phyloP scores from a whole-genome alignment of 2,113 vertebrate species.

The Lipophrys pholis region DNA sequence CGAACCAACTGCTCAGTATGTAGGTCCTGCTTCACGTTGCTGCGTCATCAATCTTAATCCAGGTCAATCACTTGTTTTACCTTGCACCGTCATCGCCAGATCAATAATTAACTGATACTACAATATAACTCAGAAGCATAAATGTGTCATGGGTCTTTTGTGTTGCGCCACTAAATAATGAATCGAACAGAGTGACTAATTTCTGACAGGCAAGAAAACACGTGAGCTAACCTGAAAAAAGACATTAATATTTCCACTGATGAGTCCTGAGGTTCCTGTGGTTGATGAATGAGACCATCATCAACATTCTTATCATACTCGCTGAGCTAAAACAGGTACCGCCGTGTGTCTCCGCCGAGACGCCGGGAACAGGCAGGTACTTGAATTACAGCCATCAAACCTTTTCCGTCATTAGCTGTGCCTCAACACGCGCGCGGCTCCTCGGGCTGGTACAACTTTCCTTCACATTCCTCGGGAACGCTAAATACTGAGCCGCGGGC shows the following conservation, averaged over 20 bases:
- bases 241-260: conserved; percentile 16
- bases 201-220: conserved; percentile 43
- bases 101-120: conserved; percentile 40
- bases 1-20: neutral
- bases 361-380: conserved; percentile 27
- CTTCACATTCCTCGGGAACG: too few relatives aligned
- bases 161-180: conserved; percentile 49
- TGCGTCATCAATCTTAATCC: conserved; percentile 6
- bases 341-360: neutral
- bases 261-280: conserved; percentile 35
- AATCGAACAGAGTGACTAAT: conserved; percentile 31
- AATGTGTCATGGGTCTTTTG: conserved; percentile 49
- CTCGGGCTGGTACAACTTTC: too few relatives aligned
- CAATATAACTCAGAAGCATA: conserved; percentile 34
- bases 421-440: too few relatives aligned
- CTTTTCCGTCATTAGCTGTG: too few relatives aligned
- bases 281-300: conserved; percentile 5
- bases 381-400: conserved; percentile 15
- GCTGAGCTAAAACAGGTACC: conserved; percentile 33
- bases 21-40: neutral
- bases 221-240: conserved; percentile 39
- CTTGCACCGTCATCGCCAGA: conserved; percentile 26
- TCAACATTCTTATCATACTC: conserved; percentile 63
- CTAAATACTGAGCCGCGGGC: too few relatives aligned
- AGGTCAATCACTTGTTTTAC: conserved; percentile 3